Conservation (phyloP, 1,140 invertebrate species). For the Euwallacea similis region DNA sequence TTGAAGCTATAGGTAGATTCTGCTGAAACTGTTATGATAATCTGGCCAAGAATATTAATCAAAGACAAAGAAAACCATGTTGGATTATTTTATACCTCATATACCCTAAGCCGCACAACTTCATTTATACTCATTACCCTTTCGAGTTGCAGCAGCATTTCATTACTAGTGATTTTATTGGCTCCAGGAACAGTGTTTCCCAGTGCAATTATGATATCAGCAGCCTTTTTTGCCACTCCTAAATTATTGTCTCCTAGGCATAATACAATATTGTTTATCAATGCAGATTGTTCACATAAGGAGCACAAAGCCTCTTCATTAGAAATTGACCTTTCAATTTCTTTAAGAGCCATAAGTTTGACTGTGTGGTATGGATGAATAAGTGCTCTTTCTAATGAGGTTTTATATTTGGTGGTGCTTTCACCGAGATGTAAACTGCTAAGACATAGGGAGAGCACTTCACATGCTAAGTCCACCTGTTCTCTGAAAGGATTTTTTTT, state of each 20-base stretch:
- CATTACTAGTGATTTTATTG: slow-evolving; percentile 55
- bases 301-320: slow-evolving; percentile 44
- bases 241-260: slow-evolving; percentile 63
- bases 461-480: slow-evolving; percentile 60
- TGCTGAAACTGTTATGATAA: slow-evolving; percentile 67
- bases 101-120: slow-evolving; percentile 62
- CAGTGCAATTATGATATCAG: slow-evolving; percentile 60
- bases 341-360: slow-evolving; percentile 59
- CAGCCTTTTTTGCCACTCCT: slow-evolving; percentile 61
- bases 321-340: slow-evolving; percentile 49
- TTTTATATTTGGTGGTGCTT: slow-evolving; percentile 55
- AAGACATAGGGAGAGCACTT: slow-evolving; percentile 62
- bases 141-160: slow-evolving; percentile 58
- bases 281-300: slow-evolving; percentile 57
- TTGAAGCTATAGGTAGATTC: slow-evolving; percentile 61
- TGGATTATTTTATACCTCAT: slow-evolving; percentile 58
- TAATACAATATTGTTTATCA: slow-evolving; percentile 59
- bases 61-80: slow-evolving; percentile 12
- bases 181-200: slow-evolving; percentile 54
- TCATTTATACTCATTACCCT: slow-evolving; percentile 59
- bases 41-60: slow-evolving; percentile 50
- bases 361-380: slow-evolving; percentile 58
- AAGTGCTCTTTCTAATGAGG: slow-evolving; percentile 59
- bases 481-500: slow-evolving; percentile 44
- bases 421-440: slow-evolving; percentile 58